Evolutionary conservation across 2,888 invertebrate species (phyloP).

Genomic region (Therioaphis trifolii): DNA sequence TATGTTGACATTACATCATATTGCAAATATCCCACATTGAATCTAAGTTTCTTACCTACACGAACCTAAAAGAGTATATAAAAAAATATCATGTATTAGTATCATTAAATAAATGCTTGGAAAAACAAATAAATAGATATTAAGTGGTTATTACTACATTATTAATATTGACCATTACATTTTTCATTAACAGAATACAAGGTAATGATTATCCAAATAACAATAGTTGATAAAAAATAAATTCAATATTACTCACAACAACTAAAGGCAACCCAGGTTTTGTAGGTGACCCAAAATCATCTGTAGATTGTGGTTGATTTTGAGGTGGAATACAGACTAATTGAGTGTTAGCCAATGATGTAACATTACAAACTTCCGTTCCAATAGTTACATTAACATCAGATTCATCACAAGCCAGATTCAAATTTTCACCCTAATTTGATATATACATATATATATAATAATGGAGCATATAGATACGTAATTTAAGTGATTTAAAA

Average conservation of each 20-base stretch:
- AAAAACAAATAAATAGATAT: neutral
- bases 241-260: slow-evolving; percentile 72
- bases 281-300: slow-evolving; percentile 79
- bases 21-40: slow-evolving; percentile 88
- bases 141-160: too few relatives aligned
- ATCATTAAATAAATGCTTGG: neutral
- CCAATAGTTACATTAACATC: slow-evolving; percentile 96
- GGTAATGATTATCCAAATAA: too few relatives aligned
- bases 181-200: too few relatives aligned
- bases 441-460: neutral
- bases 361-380: slow-evolving; percentile 89
- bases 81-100: too few relatives aligned
- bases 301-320: slow-evolving; percentile 83
- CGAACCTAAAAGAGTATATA: too few relatives aligned
- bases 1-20: slow-evolving; percentile 88
- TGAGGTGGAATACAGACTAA: slow-evolving; percentile 94
- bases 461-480: too few relatives aligned
- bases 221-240: too few relatives aligned
- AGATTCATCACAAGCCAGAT: slow-evolving; percentile 90
- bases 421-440: slow-evolving; percentile 88
- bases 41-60: slow-evolving; percentile 86
- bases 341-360: slow-evolving; percentile 90
- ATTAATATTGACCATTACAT: too few relatives aligned
- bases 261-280: slow-evolving; percentile 86
- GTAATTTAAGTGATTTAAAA: neutral